Percentiles rank a stretch among this genome's conserved stretches.
These are phyloP conservation scores for Amphimallon solstitiale DNA, from an alignment of 2,888 invertebrate species.

Conservation along the genomic window DNA sequence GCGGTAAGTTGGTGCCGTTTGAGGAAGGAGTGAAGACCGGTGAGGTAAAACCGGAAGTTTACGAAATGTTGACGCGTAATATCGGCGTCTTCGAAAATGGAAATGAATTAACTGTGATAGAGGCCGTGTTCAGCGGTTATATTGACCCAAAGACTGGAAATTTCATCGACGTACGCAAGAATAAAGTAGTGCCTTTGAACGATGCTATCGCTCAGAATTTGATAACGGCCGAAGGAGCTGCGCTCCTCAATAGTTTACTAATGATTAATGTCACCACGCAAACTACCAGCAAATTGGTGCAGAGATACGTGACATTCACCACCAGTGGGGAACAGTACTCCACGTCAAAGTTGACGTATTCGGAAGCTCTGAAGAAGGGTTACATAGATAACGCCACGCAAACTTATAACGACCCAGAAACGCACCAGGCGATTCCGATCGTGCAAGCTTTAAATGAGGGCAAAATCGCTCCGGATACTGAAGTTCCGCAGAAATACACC, in stretches of 20 bases:
- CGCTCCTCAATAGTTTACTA: conserved; percentile 83
- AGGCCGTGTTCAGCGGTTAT: conserved; percentile 86
- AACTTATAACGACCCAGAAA: conserved; percentile 80
- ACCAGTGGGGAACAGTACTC: conserved; percentile 67
- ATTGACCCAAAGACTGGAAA: conserved; percentile 91
- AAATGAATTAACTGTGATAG: conserved; percentile 83
- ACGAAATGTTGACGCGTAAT: conserved; percentile 84
- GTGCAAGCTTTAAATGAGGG: conserved; percentile 82
- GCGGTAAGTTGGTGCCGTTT: conserved; percentile 79
- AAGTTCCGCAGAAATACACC: conserved; percentile 45
- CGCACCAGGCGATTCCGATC: conserved; percentile 77
- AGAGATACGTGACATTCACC: conserved; percentile 82
- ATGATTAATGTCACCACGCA: conserved; percentile 90
- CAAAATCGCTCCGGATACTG: conserved; percentile 70
- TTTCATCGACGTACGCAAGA: conserved; percentile 78
- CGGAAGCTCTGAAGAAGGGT: conserved; percentile 80
- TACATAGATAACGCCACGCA: conserved; percentile 82
- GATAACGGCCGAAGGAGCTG: conserved; percentile 88
- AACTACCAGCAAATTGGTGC: conserved; percentile 86
- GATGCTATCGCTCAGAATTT: conserved; percentile 86
- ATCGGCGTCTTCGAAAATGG: conserved; percentile 84
- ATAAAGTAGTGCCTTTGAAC: conserved; percentile 81
- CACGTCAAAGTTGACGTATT: conserved; percentile 75
- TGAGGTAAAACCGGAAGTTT: conserved; percentile 84
- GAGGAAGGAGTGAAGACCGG: conserved; percentile 82